phyloP scores from a whole-genome alignment of 2,113 vertebrate species.

The Lycocorax pyrrhopterus region DNA sequence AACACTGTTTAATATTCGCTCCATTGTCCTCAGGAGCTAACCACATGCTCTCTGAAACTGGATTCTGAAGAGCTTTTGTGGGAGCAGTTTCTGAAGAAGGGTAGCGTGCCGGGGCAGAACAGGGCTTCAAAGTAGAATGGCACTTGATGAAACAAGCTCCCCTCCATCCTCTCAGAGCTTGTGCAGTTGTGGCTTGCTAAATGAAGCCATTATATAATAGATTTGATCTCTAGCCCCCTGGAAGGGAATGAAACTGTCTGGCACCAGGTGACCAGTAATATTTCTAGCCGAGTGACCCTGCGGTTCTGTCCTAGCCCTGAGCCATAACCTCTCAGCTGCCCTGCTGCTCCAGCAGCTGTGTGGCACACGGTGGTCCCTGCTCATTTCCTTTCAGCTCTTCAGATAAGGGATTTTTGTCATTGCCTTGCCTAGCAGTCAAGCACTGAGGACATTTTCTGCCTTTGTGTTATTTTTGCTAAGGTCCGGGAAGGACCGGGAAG shows the following conservation, averaged over 20 bases:
- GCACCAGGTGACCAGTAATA: neutral
- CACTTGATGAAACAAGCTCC: neutral
- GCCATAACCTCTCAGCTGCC: neutral
- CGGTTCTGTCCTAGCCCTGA: neutral
- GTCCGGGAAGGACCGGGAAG: neutral
- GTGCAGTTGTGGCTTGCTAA: neutral
- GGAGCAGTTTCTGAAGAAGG: neutral
- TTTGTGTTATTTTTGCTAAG: neutral
- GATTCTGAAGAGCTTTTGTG: neutral
- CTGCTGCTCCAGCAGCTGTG: neutral
- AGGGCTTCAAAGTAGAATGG: neutral
- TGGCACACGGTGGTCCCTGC: neutral
- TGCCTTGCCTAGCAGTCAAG: neutral
- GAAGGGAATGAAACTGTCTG: neutral
- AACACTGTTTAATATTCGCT: neutral
- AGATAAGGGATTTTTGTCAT: neutral
- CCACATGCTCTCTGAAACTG: neutral
- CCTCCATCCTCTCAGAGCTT: neutral
- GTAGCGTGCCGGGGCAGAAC: neutral
- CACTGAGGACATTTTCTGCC: neutral
- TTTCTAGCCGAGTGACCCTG: neutral
- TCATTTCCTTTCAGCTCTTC: neutral
- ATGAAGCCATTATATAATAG: neutral
- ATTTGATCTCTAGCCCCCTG: neutral
- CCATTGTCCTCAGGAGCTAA: neutral